phyloP scores from a whole-genome alignment of 37 sponge, comb jelly and placozoan species.

The Oopsacas minuta region DNA sequence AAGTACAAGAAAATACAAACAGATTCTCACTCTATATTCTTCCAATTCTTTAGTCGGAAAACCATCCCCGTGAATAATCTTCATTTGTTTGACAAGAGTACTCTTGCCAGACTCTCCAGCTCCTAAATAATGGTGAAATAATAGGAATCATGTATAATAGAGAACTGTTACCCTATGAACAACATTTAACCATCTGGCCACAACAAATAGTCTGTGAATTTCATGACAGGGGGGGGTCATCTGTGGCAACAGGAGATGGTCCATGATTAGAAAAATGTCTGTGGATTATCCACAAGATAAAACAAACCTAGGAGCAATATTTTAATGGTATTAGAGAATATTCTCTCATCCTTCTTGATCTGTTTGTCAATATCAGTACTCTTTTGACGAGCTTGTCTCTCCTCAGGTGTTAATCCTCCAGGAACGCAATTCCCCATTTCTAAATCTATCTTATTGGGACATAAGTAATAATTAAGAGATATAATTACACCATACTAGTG shows the following conservation, averaged over 20 bases:
- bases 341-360: conserved; percentile 45
- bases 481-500: no score
- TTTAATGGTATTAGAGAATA: conserved; percentile 77
- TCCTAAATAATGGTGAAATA: conserved; percentile 62
- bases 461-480: no score
- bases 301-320: conserved; percentile 70
- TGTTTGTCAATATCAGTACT: conserved; percentile 69
- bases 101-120: conserved; percentile 98
- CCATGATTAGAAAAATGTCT: no score
- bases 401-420: conserved; percentile 44
- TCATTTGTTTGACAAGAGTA: conserved; percentile 97
- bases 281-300: no score
- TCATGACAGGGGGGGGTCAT: no score
- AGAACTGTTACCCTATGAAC: no score
- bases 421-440: conserved; percentile 68
- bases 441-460: no score
- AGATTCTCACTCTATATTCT: conserved; percentile 66
- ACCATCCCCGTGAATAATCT: conserved; percentile 95
- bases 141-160: no score
- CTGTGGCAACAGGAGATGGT: no score
- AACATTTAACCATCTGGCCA: no score
- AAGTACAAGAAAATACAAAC: background rate
- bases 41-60: conserved; percentile 56
- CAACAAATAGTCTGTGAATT: no score
- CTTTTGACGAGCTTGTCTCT: conserved; percentile 50